A percentile compares a stretch with the other conserved stretches of the same genome.
phyloP scores from a whole-genome alignment of 2,113 vertebrate genomes.

The Cyanoramphus novaezelandiae region DNA sequence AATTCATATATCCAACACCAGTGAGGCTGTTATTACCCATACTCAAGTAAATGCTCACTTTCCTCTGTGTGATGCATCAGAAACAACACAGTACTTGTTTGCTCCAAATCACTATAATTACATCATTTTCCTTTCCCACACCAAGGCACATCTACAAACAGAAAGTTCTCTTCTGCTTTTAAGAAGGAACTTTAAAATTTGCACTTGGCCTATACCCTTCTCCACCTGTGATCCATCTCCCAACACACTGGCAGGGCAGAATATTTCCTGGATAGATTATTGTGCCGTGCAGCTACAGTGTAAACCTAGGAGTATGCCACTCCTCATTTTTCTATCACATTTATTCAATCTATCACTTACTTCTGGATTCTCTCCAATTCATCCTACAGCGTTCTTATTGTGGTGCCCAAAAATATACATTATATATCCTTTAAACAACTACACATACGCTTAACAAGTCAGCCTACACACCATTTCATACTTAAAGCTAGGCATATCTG shows the following conservation, averaged over 20 bases:
- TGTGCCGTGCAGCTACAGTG: neutral
- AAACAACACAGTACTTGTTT: neutral
- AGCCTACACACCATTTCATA: conserved; percentile 11
- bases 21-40: neutral
- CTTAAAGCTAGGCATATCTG: neutral
- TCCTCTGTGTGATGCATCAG: neutral
- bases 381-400: neutral
- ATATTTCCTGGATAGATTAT: neutral
- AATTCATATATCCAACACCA: neutral
- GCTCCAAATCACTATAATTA: neutral
- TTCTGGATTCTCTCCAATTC: conserved; percentile 26
- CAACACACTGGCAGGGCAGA: neutral
- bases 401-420: neutral
- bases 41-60: neutral
- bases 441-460: conserved; percentile 5
- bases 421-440: neutral
- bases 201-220: neutral
- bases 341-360: neutral
- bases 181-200: neutral
- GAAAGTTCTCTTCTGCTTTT: neutral
- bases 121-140: neutral
- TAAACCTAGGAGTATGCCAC: neutral
- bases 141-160: neutral
- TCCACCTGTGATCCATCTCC: neutral
- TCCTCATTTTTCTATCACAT: neutral